Evolutionary conservation across 2,797 vertebrate species (phyloP).

Genomic region (Argya squamiceps): DNA sequence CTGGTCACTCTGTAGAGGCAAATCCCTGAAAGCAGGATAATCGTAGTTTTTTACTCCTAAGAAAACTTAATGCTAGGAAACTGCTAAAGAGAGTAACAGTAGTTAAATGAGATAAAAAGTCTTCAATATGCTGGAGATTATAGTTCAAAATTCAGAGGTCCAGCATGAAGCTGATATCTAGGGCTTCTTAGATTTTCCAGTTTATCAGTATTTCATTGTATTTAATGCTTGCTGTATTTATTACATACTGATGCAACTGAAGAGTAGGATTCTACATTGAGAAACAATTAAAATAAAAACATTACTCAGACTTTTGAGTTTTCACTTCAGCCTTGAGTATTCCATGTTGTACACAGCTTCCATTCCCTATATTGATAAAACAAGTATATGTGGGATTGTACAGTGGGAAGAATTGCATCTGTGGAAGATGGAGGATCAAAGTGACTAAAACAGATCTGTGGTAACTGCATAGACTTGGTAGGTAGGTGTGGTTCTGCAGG

Average conservation of each 20-base stretch:
- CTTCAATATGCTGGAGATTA: neutral
- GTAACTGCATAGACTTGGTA: neutral
- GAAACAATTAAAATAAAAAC: neutral
- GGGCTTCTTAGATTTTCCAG: neutral
- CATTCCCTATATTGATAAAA: neutral
- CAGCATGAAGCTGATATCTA: neutral
- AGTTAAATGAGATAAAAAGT: neutral
- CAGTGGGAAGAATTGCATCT: neutral
- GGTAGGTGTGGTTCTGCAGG: neutral
- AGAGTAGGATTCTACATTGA: neutral
- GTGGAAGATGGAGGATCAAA: neutral
- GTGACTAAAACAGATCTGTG: neutral
- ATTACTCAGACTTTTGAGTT: neutral
- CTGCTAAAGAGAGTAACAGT: neutral
- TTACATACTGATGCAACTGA: fast-evolving
- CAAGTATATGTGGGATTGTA: neutral
- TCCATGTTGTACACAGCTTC: neutral
- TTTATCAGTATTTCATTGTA: neutral
- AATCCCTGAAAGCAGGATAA: neutral
- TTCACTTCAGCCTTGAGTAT: neutral
- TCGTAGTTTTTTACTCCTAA: neutral
- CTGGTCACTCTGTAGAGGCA: neutral
- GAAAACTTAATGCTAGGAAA: neutral
- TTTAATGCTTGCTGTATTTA: neutral
- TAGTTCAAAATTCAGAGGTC: neutral